Conservation (phyloP, 2,888 invertebrate species). For the Unio delphinus region DNA sequence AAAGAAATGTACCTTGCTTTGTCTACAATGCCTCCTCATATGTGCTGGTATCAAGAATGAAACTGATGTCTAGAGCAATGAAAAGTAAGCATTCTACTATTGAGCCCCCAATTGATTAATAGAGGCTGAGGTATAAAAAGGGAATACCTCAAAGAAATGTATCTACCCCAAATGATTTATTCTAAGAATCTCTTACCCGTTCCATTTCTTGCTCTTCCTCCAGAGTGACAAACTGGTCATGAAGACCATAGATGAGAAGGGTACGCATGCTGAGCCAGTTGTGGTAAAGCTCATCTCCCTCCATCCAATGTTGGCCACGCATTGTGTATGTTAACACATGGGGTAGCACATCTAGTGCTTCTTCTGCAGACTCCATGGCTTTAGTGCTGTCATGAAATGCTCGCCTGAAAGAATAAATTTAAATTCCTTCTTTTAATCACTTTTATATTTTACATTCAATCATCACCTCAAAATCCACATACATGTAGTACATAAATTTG, state of each 20-base stretch:
- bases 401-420: slow-evolving; percentile 30
- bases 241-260: slow-evolving; percentile 79
- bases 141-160: no score
- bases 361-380: slow-evolving; percentile 37
- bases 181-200: slow-evolving; percentile 72
- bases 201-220: slow-evolving; percentile 82
- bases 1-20: no score
- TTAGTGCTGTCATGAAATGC: slow-evolving; percentile 38
- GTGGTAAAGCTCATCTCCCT: slow-evolving; percentile 80
- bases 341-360: slow-evolving; percentile 64
- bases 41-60: no score
- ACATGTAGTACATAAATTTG: no score
- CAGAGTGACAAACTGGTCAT: slow-evolving; percentile 79
- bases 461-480: no score
- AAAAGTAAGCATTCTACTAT: no score
- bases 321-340: slow-evolving; percentile 74
- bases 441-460: not conserved
- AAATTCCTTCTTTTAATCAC: no score
- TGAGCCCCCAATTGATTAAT: no score
- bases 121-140: no score
- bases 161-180: no score
- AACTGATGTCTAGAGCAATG: no score
- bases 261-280: slow-evolving; percentile 78
- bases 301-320: slow-evolving; percentile 79
- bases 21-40: no score